phyloP scores from a whole-genome alignment of 2,888 invertebrate species.

The Caenorhabditis uteleia region DNA sequence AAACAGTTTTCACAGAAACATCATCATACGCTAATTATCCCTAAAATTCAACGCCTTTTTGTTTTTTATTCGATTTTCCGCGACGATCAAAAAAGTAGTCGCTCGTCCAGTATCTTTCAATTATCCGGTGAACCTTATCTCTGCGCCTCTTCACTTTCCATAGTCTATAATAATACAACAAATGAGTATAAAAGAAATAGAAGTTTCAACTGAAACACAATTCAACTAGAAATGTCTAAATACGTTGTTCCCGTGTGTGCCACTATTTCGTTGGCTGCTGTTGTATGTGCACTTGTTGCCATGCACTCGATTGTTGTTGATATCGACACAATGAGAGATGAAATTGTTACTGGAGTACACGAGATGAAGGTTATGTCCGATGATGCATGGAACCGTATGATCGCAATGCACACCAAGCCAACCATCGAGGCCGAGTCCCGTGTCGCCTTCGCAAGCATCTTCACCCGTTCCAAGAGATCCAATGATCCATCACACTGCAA shows the following conservation, averaged over 20 bases:
- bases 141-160: slow-evolving; percentile 3
- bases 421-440: slow-evolving; percentile 33
- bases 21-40: background rate
- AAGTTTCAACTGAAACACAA: background rate
- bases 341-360: slow-evolving; percentile 46
- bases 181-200: slow-evolving; percentile 11
- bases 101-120: slow-evolving; percentile 29
- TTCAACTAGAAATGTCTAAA: slow-evolving; percentile 29
- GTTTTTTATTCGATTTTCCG: slow-evolving; percentile 40
- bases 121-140: background rate
- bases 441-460: slow-evolving; percentile 46
- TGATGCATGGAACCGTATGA: slow-evolving; percentile 53
- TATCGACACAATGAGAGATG: slow-evolving; percentile 45
- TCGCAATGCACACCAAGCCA: slow-evolving; percentile 46
- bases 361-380: slow-evolving; percentile 53
- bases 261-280: slow-evolving; percentile 40
- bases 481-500: slow-evolving; percentile 42
- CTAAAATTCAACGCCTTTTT: no score
- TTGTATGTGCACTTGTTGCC: slow-evolving; percentile 40
- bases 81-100: slow-evolving; percentile 27
- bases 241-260: slow-evolving; percentile 49
- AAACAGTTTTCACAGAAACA: slow-evolving; percentile 14
- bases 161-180: background rate
- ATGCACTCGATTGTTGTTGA: slow-evolving; percentile 51
- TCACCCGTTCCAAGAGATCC: slow-evolving; percentile 33